A percentile compares a stretch with the other conserved stretches of the same genome.
Evolutionary conservation across 2,888 invertebrate species (phyloP).

Genomic region (Sipha maydis): DNA sequence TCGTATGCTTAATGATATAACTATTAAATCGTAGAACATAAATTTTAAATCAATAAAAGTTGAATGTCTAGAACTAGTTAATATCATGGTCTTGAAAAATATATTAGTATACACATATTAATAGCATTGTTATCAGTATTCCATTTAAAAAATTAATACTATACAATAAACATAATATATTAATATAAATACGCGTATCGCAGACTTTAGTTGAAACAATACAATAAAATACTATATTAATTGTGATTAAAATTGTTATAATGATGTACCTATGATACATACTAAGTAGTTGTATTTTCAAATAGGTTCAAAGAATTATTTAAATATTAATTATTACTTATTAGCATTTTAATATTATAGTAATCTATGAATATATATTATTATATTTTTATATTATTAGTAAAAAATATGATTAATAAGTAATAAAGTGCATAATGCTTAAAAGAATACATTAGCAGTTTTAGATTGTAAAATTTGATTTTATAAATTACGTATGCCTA

Average conservation of each 20-base stretch:
- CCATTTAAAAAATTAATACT: no score
- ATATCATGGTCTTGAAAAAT: no score
- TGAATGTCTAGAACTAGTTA: not conserved
- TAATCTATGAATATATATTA: no score
- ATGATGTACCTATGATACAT: not conserved
- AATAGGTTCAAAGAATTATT: not conserved
- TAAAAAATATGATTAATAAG: no score
- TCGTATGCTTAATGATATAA: not conserved
- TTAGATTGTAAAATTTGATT: slow-evolving; percentile 37
- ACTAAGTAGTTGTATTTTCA: not conserved
- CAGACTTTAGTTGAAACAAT: not conserved
- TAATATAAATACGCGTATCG: not conserved
- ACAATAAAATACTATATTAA: not conserved
- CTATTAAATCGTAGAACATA: not conserved
- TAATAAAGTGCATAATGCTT: no score
- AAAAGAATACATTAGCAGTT: slow-evolving; percentile 10
- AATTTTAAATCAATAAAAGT: slow-evolving; percentile 4
- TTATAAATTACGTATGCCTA: slow-evolving; percentile 15
- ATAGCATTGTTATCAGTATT: slow-evolving; percentile 18
- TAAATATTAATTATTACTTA: not conserved
- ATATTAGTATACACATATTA: not conserved
- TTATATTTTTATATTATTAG: no score
- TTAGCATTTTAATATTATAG: no score
- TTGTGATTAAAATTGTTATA: not conserved
- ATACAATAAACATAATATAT: not conserved